phyloP scores from a whole-genome alignment of 2,888 invertebrate genomes.

The Drosophila pseudotalamancana region DNA sequence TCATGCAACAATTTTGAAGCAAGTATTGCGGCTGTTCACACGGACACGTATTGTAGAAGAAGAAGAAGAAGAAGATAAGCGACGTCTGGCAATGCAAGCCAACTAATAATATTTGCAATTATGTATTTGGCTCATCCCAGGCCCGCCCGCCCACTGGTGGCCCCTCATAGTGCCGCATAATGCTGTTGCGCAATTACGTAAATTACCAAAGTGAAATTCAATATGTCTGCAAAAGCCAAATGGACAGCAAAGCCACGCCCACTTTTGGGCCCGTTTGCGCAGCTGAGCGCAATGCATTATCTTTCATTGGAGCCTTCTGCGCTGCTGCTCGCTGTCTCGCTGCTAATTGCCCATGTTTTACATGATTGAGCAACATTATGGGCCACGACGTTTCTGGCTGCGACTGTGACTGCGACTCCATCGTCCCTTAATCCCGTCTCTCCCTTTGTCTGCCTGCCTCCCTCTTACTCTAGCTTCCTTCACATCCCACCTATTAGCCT shows the following conservation, averaged over 20 bases:
- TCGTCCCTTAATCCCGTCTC: too few relatives aligned
- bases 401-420: too few relatives aligned
- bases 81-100: conserved; percentile 12
- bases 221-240: conserved; percentile 58
- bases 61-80: not conserved
- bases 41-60: conserved; percentile 6
- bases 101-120: conserved; percentile 60
- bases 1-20: conserved; percentile 17
- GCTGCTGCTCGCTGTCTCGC: conserved; percentile 10
- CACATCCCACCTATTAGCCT: not conserved
- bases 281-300: conserved; percentile 46
- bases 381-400: conserved; percentile 14
- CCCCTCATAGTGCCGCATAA: conserved; percentile 18
- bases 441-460: not conserved
- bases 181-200: conserved; percentile 68
- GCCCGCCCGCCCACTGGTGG: too few relatives aligned
- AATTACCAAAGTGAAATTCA: conserved; percentile 72
- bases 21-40: conserved; percentile 25
- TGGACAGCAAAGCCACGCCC: conserved; percentile 24
- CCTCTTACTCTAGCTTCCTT: not conserved
- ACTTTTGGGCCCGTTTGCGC: not conserved
- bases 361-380: conserved; percentile 64
- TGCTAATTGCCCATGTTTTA: conserved; percentile 71
- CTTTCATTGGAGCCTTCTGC: conserved; percentile 30
- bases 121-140: conserved; percentile 36